Evolutionary conservation across 2,888 invertebrate species (phyloP).

Genomic region (Coremacera marginata): DNA sequence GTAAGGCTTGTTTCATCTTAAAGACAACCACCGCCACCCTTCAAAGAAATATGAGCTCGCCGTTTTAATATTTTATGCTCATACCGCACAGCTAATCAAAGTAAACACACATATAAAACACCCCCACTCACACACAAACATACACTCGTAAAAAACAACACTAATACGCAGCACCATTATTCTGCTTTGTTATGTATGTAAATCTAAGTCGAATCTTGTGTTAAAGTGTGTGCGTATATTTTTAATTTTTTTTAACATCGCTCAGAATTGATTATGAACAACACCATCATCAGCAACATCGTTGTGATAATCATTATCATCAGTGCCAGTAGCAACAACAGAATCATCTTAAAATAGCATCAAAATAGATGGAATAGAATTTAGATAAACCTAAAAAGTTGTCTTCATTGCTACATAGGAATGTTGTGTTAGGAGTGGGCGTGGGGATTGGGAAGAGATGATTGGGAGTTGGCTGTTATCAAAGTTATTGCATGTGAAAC

Average conservation of each 20-base stretch:
- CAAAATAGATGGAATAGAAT: too few relatives aligned
- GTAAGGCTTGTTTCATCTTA: too few relatives aligned
- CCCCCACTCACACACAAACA: neutral
- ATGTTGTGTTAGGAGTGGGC: neutral
- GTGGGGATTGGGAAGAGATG: neutral
- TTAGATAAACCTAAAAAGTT: neutral
- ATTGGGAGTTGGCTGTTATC: neutral
- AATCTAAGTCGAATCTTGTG: neutral
- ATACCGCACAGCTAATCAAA: neutral
- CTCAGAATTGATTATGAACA: neutral
- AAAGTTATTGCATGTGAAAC: constrained; percentile 5
- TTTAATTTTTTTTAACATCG: constrained; percentile 3
- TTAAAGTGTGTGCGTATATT: neutral
- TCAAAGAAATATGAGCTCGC: too few relatives aligned
- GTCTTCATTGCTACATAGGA: neutral
- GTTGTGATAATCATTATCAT: neutral
- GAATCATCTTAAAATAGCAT: neutral
- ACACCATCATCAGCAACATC: constrained; percentile 4
- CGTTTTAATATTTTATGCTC: too few relatives aligned
- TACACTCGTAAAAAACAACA: neutral
- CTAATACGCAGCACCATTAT: neutral
- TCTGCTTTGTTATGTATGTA: neutral
- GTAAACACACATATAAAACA: neutral
- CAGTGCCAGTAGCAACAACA: neutral
- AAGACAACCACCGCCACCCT: too few relatives aligned